Percentiles rank a stretch among this genome's conserved stretches.
Evolutionary conservation across 2,113 vertebrate genomes (phyloP).

Genomic region (Callocephalon fimbriatum): DNA sequence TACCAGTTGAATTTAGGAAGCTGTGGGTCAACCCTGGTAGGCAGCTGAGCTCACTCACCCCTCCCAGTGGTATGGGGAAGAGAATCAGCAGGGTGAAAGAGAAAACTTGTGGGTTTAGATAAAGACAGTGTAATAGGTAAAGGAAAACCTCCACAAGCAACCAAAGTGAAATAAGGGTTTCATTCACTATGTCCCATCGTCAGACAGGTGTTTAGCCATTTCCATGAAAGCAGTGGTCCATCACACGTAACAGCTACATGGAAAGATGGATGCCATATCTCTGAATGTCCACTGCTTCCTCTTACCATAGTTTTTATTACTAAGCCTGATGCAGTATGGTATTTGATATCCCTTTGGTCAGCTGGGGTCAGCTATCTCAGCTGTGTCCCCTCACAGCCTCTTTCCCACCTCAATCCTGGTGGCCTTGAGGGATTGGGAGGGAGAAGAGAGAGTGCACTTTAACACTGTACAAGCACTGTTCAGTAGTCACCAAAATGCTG

Average conservation of each 20-base stretch:
- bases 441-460: background rate
- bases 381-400: background rate
- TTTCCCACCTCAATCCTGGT: background rate
- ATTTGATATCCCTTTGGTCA: background rate
- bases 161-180: background rate
- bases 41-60: background rate
- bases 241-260: accelerated
- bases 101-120: background rate
- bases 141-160: background rate
- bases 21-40: background rate
- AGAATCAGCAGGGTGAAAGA: background rate
- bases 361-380: background rate
- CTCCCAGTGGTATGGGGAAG: background rate
- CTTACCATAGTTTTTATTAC: background rate
- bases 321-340: background rate
- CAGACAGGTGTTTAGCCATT: background rate
- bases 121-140: background rate
- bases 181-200: accelerated
- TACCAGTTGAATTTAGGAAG: background rate
- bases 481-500: background rate
- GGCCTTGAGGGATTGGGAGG: background rate
- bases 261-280: background rate
- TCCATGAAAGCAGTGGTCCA: background rate
- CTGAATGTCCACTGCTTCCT: background rate
- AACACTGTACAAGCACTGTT: background rate